Conservation (phyloP, 2,888 invertebrate genomes). For the Erebia aethiops region DNA sequence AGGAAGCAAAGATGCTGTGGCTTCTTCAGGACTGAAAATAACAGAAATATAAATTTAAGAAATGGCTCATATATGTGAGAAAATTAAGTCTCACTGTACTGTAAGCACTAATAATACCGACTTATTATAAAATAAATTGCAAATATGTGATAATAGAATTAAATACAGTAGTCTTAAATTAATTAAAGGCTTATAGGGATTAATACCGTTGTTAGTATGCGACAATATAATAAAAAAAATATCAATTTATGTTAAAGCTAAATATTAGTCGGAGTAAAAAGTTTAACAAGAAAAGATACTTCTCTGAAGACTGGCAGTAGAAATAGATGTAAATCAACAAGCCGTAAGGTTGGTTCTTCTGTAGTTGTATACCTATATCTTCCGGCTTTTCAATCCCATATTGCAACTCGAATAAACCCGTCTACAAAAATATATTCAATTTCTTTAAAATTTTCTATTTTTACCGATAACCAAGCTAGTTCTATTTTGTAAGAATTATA, state of each 20-base stretch:
- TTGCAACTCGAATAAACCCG: constrained; percentile 70
- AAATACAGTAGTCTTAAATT: too few relatives aligned
- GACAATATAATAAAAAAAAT: background rate
- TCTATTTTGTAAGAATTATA: too few relatives aligned
- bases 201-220: too few relatives aligned
- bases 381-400: constrained; percentile 66
- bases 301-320: constrained; percentile 73
- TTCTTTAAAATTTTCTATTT: background rate
- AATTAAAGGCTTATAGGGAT: too few relatives aligned
- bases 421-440: constrained; percentile 50
- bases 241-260: background rate
- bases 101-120: too few relatives aligned
- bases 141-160: too few relatives aligned
- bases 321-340: constrained; percentile 75
- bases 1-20: constrained; percentile 63
- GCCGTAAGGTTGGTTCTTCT: constrained; percentile 67
- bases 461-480: background rate
- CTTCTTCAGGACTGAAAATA: constrained; percentile 65
- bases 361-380: constrained; percentile 60
- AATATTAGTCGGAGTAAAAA: background rate
- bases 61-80: too few relatives aligned
- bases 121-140: too few relatives aligned
- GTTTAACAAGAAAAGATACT: constrained; percentile 51
- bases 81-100: too few relatives aligned
- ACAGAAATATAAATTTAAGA: background rate